These are phyloP conservation scores for Eolophus roseicapilla DNA, from an alignment of 2,113 vertebrate species.

Conservation along the genomic window DNA sequence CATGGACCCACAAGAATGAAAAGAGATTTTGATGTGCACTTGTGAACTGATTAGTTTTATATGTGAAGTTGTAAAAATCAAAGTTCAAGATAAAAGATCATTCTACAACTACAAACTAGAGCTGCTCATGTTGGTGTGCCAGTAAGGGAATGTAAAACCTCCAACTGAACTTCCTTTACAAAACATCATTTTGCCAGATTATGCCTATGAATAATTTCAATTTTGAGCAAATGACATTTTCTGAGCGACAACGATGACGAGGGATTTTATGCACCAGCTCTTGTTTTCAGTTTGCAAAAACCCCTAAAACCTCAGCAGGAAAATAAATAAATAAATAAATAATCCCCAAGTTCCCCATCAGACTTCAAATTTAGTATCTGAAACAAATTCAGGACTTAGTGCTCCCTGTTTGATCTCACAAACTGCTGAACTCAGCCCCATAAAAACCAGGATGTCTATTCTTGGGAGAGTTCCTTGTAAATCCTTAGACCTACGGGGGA, in stretches of 20 bases:
- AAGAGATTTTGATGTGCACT: background rate
- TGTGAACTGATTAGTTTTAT: background rate
- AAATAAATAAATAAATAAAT: background rate
- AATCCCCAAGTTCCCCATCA: background rate
- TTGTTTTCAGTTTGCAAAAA: background rate
- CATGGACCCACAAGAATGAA: background rate
- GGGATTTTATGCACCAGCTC: background rate
- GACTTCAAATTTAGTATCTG: slow-evolving; percentile 20
- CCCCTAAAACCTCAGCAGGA: background rate
- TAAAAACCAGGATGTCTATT: slow-evolving; percentile 4
- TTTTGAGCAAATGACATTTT: background rate
- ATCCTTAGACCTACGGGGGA: background rate
- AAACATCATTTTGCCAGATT: background rate
- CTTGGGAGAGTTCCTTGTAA: slow-evolving; percentile 17
- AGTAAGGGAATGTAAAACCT: background rate
- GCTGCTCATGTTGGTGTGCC: background rate
- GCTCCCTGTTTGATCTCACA: background rate
- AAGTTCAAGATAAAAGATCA: background rate
- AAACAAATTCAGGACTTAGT: slow-evolving; percentile 8
- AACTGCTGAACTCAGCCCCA: slow-evolving; percentile 26
- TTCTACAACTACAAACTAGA: background rate
- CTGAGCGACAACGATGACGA: background rate
- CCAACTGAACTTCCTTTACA: background rate
- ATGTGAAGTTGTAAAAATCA: background rate
- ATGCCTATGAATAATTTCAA: background rate